Base-by-base conservation (phyloP, 2,888 invertebrate genomes). In the Scaptomyza polygonia region DNA sequence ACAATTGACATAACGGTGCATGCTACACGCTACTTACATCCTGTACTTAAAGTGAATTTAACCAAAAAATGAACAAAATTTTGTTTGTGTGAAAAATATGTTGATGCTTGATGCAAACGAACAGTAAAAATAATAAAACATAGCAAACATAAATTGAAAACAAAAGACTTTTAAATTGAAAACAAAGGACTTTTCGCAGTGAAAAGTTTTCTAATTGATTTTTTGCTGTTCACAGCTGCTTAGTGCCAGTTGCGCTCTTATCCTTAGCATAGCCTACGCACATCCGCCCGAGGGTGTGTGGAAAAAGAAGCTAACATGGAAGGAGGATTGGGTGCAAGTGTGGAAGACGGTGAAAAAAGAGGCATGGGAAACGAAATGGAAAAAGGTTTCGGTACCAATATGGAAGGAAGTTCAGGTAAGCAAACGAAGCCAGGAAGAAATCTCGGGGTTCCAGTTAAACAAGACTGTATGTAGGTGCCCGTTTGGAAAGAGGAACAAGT, bases 301-400 rank as follows among this genome's bases (percentile, higher is more conserved):
- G 96, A 95, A 96, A 90, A 96, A 96, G 91, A 96, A 96, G 91
- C 93, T 96, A 45, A 94, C 94, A 29, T 97, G 96, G 96, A 96
- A 96, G 91, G 95, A 95, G 66, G 96, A 96, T 77, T 96, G 95
- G 95, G 89, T 90, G 5, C 90, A 91, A 70, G 89, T 95, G 29
- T 95, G 95, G 95, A 95, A 96, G 91, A 94, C 94, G 0, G 94
- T 95, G 44, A 95, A 96, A 79, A 96, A 96, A 89, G 92, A 92
- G 69, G 91, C 95, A 21, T 96, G 95, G 95, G 95, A 95, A 91
- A 94, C 94, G 0, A 95, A 95, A 88, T 96, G 95, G 95, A 95
- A 95, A 79, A 95, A 96, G 88, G 93, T 95, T 36, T 94, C 95
- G 82, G 94, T 94, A 3, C 95, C 96, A 5, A 94, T 94, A 3